These are phyloP conservation scores for Limnothrissa miodon DNA, from an alignment of 2,113 vertebrate genomes.

Conservation along the genomic window DNA sequence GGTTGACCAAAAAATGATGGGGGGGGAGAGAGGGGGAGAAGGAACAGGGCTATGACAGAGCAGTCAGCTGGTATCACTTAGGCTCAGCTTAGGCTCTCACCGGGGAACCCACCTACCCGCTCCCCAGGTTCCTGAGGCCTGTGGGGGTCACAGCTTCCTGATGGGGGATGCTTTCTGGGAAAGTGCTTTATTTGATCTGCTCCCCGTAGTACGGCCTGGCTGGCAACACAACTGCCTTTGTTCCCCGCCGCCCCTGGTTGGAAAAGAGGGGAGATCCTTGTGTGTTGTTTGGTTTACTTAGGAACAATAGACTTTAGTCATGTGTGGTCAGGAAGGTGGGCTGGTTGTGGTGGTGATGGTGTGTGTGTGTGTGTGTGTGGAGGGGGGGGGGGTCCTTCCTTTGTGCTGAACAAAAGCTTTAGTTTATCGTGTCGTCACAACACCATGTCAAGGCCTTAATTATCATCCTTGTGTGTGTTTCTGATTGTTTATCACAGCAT, in stretches of 20 bases:
- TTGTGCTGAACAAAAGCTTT: conserved; percentile 27
- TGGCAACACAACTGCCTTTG: conserved; percentile 10
- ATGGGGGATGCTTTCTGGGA: conserved; percentile 20
- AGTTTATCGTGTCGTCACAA: conserved; percentile 3
- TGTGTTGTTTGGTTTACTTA: conserved; percentile 12
- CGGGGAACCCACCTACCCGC: conserved; percentile 22
- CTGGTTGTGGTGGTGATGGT: neutral
- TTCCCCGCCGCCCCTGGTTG: neutral
- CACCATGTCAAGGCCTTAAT: neutral
- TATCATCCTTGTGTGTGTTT: conserved; percentile 25
- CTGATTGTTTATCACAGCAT: neutral
- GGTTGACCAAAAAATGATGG: neutral
- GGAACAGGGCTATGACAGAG: neutral
- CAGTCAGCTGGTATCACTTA: conserved; percentile 26
- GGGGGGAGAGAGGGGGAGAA: neutral
- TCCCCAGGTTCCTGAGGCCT: conserved; percentile 24
- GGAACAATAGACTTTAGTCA: conserved; percentile 34
- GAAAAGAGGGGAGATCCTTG: neutral
- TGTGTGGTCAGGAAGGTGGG: neutral
- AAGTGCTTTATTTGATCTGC: conserved; percentile 21
- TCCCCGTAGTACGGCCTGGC: conserved; percentile 17
- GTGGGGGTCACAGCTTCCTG: conserved; percentile 21
- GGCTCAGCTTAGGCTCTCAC: neutral
- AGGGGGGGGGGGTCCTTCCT: neutral
- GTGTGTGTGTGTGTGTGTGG: neutral